Evolutionary conservation across 2,797 vertebrate genomes (phyloP).

Genomic region (Rhinophrynus dorsalis): DNA sequence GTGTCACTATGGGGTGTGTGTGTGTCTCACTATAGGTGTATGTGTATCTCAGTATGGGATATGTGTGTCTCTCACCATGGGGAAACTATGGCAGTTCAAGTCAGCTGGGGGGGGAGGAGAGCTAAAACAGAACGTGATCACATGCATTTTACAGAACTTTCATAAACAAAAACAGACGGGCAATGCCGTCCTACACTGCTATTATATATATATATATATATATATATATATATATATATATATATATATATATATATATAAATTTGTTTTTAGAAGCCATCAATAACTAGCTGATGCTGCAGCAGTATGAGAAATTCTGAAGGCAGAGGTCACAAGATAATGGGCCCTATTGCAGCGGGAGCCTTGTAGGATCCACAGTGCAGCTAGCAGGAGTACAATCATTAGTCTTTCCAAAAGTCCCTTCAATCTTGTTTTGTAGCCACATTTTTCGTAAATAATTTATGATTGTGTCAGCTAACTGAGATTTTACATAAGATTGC

Average conservation of each 20-base stretch:
- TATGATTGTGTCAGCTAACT: constrained; percentile 16
- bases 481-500: constrained; percentile 12
- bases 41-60: no score
- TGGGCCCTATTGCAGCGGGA: constrained; percentile 10
- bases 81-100: no score
- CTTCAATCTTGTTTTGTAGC: neutral
- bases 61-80: no score
- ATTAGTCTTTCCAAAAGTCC: constrained; percentile 19
- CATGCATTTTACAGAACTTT: no score
- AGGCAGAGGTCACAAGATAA: constrained; percentile 26
- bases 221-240: neutral
- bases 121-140: no score
- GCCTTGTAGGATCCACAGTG: constrained; percentile 3
- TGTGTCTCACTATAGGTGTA: no score
- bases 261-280: neutral
- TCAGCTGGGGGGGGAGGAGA: no score
- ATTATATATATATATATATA: no score
- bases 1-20: no score
- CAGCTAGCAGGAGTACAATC: constrained; percentile 3
- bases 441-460: constrained; percentile 11
- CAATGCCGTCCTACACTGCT: no score
- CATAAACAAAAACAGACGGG: no score
- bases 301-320: neutral
- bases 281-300: neutral
- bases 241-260: no score